These are phyloP conservation scores for Nipponacmea schrenckii DNA, from an alignment of 2,888 invertebrate genomes.

Conservation along the genomic window DNA sequence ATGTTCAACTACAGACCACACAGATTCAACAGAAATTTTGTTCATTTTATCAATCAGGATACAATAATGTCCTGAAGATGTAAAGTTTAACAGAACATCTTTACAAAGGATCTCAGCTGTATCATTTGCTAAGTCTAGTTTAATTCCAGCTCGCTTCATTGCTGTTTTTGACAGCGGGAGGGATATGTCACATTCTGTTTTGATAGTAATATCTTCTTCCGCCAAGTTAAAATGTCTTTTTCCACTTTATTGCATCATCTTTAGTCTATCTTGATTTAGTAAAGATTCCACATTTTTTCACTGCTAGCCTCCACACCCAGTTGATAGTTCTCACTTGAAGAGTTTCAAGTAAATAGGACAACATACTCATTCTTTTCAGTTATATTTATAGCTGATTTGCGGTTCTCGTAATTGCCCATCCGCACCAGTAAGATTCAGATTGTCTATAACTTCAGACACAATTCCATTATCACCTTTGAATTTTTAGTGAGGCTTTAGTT, in stretches of 20 bases:
- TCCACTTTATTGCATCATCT: slow-evolving; percentile 18
- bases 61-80: slow-evolving; percentile 28
- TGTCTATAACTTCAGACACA: background rate
- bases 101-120: slow-evolving; percentile 30
- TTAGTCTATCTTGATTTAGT: slow-evolving; percentile 6
- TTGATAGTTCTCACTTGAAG: slow-evolving; percentile 15
- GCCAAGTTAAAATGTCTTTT: slow-evolving; percentile 28
- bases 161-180: slow-evolving; percentile 26
- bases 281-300: slow-evolving; percentile 24
- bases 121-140: slow-evolving; percentile 34
- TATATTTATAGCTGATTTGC: background rate
- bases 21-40: background rate
- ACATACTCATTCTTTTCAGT: slow-evolving; percentile 24
- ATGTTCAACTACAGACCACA: background rate
- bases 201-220: slow-evolving; percentile 21
- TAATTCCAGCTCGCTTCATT: slow-evolving; percentile 29
- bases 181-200: slow-evolving; percentile 31
- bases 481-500: background rate
- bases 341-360: slow-evolving; percentile 29
- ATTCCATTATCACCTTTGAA: slow-evolving; percentile 2
- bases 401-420: slow-evolving; percentile 22
- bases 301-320: slow-evolving; percentile 27
- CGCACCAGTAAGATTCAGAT: background rate
- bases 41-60: slow-evolving; percentile 26
- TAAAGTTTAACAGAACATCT: slow-evolving; percentile 26